A percentile compares a stretch with the other conserved stretches of the same genome.
Conservation (phyloP, 2,797 vertebrate species). For the Artibeus lituratus region DNA sequence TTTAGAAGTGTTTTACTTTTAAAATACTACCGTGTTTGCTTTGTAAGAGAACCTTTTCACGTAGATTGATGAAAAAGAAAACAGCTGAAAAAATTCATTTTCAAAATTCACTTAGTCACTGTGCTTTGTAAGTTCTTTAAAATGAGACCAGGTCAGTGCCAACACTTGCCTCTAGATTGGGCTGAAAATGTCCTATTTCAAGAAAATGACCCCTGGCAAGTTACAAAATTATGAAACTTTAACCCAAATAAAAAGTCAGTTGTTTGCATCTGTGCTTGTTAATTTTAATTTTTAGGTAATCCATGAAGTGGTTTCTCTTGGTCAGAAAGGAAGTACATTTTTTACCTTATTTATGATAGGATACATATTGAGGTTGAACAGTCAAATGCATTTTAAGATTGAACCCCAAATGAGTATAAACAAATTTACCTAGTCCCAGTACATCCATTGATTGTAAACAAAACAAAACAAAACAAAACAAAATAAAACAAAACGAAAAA, state of each 20-base stretch:
- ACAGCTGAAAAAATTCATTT: not conserved
- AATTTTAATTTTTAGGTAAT: slow-evolving; percentile 56
- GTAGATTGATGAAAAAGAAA: not conserved
- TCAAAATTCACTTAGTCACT: not conserved
- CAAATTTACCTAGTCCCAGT: slow-evolving; percentile 43
- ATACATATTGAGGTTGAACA: slow-evolving; percentile 6
- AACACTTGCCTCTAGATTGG: not conserved
- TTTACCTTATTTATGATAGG: not conserved
- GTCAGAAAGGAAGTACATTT: slow-evolving; percentile 6
- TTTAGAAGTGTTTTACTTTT: not conserved
- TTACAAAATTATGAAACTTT: not conserved
- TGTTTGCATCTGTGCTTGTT: slow-evolving; percentile 41
- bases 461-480: slow-evolving; percentile 33
- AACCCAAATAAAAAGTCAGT: not conserved
- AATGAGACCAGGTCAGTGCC: not conserved
- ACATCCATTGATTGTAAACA: slow-evolving; percentile 44
- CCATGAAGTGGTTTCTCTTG: not conserved
- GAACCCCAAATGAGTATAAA: slow-evolving; percentile 58
- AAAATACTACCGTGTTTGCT: not conserved
- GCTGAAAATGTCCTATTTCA: not conserved
- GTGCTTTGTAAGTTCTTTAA: not conserved
- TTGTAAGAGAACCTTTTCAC: not conserved
- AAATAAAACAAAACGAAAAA: slow-evolving; percentile 38
- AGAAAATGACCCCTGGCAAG: not conserved
- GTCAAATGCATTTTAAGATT: not conserved